Conservation (phyloP, 2,797 vertebrate genomes). For the Cirrhinus mrigala region DNA sequence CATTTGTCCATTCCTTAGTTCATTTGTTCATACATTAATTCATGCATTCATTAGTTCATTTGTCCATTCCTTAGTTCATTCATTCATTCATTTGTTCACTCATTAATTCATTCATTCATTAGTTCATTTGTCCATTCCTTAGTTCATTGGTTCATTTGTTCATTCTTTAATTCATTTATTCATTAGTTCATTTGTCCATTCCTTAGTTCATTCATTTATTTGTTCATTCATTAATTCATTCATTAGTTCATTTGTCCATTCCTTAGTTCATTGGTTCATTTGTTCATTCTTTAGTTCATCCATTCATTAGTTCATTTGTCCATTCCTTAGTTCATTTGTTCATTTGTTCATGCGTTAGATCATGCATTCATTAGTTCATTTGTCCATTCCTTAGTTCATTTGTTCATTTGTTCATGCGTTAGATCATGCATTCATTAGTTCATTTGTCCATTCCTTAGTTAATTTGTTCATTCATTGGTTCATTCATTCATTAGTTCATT, state of each 20-base stretch:
- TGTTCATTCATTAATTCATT: background rate
- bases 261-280: background rate
- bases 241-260: background rate
- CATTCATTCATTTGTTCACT: background rate
- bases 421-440: background rate
- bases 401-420: background rate
- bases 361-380: background rate
- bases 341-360: no score
- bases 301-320: no score
- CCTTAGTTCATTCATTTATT: background rate
- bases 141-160: no score
- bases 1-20: no score
- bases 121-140: no score
- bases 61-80: background rate
- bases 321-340: background rate
- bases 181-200: no score
- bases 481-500: background rate
- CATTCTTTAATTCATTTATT: background rate
- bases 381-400: background rate
- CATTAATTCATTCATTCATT: no score
- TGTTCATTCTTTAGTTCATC: background rate
- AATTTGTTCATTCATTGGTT: no score
- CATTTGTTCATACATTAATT: background rate
- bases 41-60: background rate
- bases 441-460: background rate